Evolutionary conservation across 2,113 vertebrate genomes (phyloP), one percentile per base, ranked within the genome.

Genomic region (Chloroceryle aenea): DNA sequence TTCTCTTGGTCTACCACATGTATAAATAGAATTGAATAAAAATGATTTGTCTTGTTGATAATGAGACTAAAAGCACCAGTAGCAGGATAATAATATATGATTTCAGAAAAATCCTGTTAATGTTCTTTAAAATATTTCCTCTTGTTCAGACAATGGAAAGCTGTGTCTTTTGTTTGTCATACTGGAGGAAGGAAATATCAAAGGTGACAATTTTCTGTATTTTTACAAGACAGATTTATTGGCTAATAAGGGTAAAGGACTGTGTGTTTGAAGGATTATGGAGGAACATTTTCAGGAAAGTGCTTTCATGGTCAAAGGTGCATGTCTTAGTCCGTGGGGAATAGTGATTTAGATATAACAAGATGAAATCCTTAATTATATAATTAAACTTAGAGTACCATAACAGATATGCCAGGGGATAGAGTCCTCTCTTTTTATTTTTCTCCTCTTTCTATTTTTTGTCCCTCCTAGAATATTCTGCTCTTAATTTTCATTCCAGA

Each of bases 41-140:
- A 96, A 95, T 94, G 64, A 95, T 94, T 95, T 96, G 55, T 88
- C 85, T 80, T 67, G 42, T 81, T 94, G 88, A 92, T 94, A 92
- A 90, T 85, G 55, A 72, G 59, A 84, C 79, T 86, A 92, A 96
- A 93, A 92, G 30, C 16, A 78, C 34, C 69, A 68, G 95, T 92
- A 96, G 96, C 88, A 75, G 38, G 12, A 56, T 69, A 97, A 85
- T 52, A 87, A 75, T 66, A 83, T 7, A 79, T 38, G 29, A 17
- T 85, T 93, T 91, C 50, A 85, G 75, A 86, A 87, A 40, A 93
- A 77, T 77, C 40, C 5, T 75, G 64, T 78, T 88, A 84, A 84
- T 52, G 72, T 52, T 81, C 86, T 94, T 78, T 78, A 90, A 94
- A 89, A 84, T 78, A 27, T 21, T 92, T 84, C 20, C 63, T 2